A percentile compares a stretch with the other conserved stretches of the same genome.
Conservation (phyloP, 2,888 invertebrate species). For the Ichneumoninae sp. region DNA sequence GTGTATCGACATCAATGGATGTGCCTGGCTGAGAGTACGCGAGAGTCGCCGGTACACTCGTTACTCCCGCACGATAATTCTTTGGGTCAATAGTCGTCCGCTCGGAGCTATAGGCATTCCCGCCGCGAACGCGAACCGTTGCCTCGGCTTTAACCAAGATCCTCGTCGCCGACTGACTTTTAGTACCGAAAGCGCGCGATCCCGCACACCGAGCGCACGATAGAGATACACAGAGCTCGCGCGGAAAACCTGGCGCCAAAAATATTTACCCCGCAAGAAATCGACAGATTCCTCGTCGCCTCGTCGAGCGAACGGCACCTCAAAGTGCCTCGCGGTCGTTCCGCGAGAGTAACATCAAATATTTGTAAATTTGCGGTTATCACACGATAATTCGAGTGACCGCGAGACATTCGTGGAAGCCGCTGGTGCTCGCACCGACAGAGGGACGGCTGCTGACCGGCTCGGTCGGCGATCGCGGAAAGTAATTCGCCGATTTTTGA, state of each 20-base stretch:
- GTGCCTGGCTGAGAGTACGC: constrained; percentile 25
- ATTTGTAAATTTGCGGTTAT: constrained; percentile 65
- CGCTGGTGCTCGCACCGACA: constrained; percentile 5
- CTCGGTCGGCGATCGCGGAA: not conserved
- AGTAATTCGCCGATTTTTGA: not conserved
- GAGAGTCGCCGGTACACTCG: constrained; percentile 61
- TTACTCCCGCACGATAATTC: constrained; percentile 75
- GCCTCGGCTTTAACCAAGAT: not conserved
- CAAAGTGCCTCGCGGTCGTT: not conserved
- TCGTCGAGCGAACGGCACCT: constrained; percentile 15
- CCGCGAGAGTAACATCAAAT: constrained; percentile 64
- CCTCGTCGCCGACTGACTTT: constrained; percentile 32
- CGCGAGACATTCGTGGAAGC: constrained; percentile 56
- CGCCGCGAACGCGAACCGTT: constrained; percentile 22
- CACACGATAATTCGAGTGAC: constrained; percentile 63
- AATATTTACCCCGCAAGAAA: constrained; percentile 75
- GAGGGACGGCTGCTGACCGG: not conserved
- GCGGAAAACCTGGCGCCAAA: constrained; percentile 80
- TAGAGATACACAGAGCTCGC: constrained; percentile 56
- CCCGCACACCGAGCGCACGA: not conserved
- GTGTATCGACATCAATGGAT: constrained; percentile 69
- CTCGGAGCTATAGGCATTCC: constrained; percentile 69
- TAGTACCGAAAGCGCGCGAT: constrained; percentile 16
- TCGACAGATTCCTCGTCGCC: constrained; percentile 45
- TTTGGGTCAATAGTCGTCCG: constrained; percentile 78